phyloP scores from a whole-genome alignment of 1,140 invertebrate genomes.

The Diorhabda elongata region DNA sequence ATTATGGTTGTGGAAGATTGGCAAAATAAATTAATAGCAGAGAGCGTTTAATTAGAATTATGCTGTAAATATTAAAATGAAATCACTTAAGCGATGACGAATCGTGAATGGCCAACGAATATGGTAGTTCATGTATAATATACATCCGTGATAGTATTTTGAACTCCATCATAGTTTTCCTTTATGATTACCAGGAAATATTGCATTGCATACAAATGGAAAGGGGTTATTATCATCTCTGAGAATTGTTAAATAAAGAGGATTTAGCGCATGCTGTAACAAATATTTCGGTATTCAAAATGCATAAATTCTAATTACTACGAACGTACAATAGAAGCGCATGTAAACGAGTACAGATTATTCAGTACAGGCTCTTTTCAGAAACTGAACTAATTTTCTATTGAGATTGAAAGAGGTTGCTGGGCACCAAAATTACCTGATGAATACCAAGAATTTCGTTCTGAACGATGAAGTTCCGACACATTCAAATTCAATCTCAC shows the following conservation, averaged over 20 bases:
- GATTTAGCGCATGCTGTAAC: slow-evolving; percentile 14
- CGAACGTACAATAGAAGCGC: slow-evolving; percentile 5
- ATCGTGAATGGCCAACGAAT: no score
- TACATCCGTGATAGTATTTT: neutral
- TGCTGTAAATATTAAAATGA: no score
- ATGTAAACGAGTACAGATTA: slow-evolving; percentile 13
- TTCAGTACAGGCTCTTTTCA: neutral
- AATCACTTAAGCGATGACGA: no score
- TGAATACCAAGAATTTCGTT: no score
- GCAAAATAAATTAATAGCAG: no score
- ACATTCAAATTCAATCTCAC: no score
- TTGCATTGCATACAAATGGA: slow-evolving; percentile 6
- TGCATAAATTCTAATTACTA: slow-evolving; percentile 17
- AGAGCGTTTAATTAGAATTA: no score
- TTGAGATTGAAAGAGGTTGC: no score
- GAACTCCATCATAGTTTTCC: neutral
- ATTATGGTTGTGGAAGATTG: no score
- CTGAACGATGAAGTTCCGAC: no score
- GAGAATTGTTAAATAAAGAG: slow-evolving; percentile 10
- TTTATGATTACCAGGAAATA: slow-evolving; percentile 1
- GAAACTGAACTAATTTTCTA: neutral
- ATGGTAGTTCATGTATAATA: no score
- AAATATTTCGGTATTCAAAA: slow-evolving; percentile 18
- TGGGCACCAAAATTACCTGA: no score
- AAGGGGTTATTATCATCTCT: neutral